Base-by-base conservation (phyloP, 2,113 vertebrate genomes). In the Rattus rattus region DNA sequence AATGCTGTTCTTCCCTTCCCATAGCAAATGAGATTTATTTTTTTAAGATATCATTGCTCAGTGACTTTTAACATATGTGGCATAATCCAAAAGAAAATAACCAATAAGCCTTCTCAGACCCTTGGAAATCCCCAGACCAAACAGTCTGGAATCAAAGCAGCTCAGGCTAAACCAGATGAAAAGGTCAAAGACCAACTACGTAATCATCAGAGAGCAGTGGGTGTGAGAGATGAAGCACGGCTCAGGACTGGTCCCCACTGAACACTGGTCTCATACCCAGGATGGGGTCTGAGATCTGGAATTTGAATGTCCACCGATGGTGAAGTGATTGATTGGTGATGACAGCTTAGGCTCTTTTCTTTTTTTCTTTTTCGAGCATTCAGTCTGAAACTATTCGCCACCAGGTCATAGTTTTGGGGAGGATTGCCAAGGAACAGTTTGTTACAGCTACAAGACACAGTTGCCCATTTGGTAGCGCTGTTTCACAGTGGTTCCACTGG, bases 51-150 rank as follows among this genome's bases (percentile, higher is more conserved):
- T 89, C 91, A 80, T 47, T 86, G 73, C 79, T 91, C 54, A 65
- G 65, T 96, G 81, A 88, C 80, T 97, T 96, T 93, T 92, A 95
- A 95, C 88, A 94, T 95, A 96, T 61, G 49, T 92, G 56, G 43
- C 56, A 88, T 95, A 96, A 96, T 96, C 94, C 93, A 75, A 92
- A 97, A 72, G 91, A 96, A 97, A 97, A 97, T 95, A 94, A 92
- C 72, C 93, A 91, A 14, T 43, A 67, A 97, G 80, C 65, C 88
- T 94, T 95, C 72, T 56, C 67, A 77, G 94, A 47, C 56, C 54
- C 91, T 92, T 54, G 54, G 54, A 97, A 92, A 88, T 86, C 72
- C 56, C 56, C 36, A 72, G 69, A 70, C 70, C 88, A 96, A 97
- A 94, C 67, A 95, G n/a, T 63, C 33, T 76, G 88, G 49, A 90